phyloP scores from a whole-genome alignment of 2,797 vertebrate genomes.

The Takifugu ocellatus region DNA sequence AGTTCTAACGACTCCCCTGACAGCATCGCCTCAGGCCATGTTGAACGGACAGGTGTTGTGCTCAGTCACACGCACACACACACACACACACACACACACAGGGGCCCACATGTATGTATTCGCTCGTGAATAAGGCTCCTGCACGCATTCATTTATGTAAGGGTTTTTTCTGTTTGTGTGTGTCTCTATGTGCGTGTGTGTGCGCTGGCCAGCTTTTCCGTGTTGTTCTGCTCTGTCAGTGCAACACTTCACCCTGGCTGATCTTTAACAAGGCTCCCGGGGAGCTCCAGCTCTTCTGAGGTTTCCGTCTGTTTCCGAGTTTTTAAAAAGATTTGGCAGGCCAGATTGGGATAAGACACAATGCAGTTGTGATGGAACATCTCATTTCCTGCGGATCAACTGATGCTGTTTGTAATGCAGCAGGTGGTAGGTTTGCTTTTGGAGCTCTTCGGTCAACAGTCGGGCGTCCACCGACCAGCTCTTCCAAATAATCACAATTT shows the following conservation, averaged over 20 bases:
- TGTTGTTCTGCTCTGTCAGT: constrained; percentile 18
- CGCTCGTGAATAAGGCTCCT: too few species aligned
- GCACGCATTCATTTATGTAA: neutral
- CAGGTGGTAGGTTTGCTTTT: neutral
- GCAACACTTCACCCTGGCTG: constrained; percentile 40
- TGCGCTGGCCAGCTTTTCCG: neutral
- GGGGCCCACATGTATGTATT: neutral
- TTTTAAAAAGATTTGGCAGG: constrained; percentile 53
- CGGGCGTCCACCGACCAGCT: too few species aligned
- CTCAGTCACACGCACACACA: constrained; percentile 1
- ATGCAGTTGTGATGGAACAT: constrained; percentile 32
- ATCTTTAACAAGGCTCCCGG: constrained; percentile 58
- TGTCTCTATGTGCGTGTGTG: neutral
- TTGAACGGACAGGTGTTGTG: constrained; percentile 36
- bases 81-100: constrained; percentile 4
- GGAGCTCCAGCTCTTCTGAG: constrained; percentile 28
- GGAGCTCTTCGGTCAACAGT: neutral
- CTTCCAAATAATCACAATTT: neutral
- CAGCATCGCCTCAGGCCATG: constrained; percentile 32
- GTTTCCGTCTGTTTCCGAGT: constrained; percentile 37
- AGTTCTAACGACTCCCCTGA: constrained; percentile 18
- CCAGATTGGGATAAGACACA: constrained; percentile 19
- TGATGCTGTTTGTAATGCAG: neutral
- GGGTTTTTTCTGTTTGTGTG: neutral
- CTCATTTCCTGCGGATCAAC: constrained; percentile 2